Percentiles rank a stretch among this genome's conserved stretches.
phyloP scores from a whole-genome alignment of 2,113 vertebrate genomes.

The Acinonyx jubatus region DNA sequence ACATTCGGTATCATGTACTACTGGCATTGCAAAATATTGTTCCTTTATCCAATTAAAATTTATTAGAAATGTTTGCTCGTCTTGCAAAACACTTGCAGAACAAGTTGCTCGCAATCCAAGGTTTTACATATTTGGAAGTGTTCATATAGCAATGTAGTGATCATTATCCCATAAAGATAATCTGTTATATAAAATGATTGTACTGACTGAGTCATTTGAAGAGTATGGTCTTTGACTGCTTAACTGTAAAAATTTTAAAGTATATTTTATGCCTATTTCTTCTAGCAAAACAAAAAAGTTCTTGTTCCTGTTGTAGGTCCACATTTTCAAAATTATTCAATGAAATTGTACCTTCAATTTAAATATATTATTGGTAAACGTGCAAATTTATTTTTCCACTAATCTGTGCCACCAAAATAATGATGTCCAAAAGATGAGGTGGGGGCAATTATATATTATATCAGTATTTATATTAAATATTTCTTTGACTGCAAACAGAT shows the following conservation, averaged over 20 bases:
- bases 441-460: background rate
- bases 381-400: background rate
- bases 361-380: background rate
- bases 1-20: too few relatives aligned
- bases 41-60: too few relatives aligned
- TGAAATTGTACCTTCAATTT: constrained; percentile 1
- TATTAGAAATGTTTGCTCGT: too few relatives aligned
- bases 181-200: background rate
- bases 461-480: background rate
- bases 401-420: background rate
- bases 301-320: background rate
- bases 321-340: constrained; percentile 31
- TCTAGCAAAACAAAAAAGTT: background rate
- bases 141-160: background rate
- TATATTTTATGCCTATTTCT: background rate
- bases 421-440: background rate
- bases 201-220: background rate
- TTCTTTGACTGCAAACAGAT: background rate
- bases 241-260: background rate
- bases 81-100: too few relatives aligned
- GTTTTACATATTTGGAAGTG: background rate
- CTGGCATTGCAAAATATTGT: too few relatives aligned
- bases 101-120: too few relatives aligned
- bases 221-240: background rate
- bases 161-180: background rate